Conservation (phyloP, 2,888 invertebrate species). For the Heliothis peltigera region DNA sequence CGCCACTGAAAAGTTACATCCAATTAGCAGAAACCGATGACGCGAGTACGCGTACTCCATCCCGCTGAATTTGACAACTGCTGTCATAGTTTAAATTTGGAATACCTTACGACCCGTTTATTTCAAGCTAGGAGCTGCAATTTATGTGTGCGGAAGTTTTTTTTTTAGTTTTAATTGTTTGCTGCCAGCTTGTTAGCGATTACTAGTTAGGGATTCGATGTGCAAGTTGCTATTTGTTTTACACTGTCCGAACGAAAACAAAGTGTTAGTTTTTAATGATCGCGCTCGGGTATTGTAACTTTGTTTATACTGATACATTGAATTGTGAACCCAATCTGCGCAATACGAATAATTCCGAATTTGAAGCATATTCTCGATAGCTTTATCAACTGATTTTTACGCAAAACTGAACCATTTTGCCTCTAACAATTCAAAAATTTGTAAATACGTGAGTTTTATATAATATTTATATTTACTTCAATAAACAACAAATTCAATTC, state of each 20-base stretch:
- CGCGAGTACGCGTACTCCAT: slow-evolving; percentile 74
- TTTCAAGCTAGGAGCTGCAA: slow-evolving; percentile 26
- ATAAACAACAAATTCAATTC: slow-evolving; percentile 5
- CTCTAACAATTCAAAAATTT: neutral
- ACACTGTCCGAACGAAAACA: slow-evolving; percentile 5
- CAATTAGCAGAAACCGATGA: slow-evolving; percentile 85
- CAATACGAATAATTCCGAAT: neutral
- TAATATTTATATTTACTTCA: neutral
- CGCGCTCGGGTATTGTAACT: neutral
- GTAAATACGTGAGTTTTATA: neutral
- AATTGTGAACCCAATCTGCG: neutral
- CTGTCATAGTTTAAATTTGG: slow-evolving; percentile 68
- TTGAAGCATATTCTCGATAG: neutral
- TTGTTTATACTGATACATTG: neutral
- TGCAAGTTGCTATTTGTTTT: slow-evolving; percentile 17
- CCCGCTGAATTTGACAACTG: slow-evolving; percentile 80
- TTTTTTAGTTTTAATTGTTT: slow-evolving; percentile 33
- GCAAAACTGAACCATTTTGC: neutral
- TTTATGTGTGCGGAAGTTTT: slow-evolving; percentile 1
- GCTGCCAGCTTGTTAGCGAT: slow-evolving; percentile 31
- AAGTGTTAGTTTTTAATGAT: slow-evolving; percentile 17
- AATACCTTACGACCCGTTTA: slow-evolving; percentile 39
- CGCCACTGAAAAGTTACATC: slow-evolving; percentile 83
- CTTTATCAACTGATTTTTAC: no score
- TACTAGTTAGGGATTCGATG: slow-evolving; percentile 20